Base-by-base conservation (phyloP, 2,113 vertebrate genomes). In the Pomatorhinus ruficollis region DNA sequence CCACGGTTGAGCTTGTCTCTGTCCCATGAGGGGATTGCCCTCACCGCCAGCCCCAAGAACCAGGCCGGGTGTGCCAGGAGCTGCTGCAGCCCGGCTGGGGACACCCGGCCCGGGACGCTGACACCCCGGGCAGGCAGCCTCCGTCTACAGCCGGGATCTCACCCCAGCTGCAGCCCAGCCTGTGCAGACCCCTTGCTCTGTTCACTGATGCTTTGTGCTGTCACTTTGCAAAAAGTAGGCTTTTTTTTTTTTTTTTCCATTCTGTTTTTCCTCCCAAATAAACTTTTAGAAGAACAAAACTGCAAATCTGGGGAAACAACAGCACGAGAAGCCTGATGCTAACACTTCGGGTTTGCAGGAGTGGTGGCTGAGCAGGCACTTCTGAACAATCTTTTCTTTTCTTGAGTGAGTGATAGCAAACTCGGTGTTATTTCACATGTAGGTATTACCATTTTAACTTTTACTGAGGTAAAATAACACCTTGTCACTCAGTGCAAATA, bases 391-490 rank as follows among this genome's bases (percentile, higher is more conserved):
- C 97, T 93, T 97, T 97, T 95, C 97, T 97, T 97, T 94, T 96
- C 93, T 97, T 96, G 94, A 91, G 33, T 94, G 97, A 97, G 93
- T 93, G 98, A 98, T 97, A 97, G 98, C 97, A 98, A 98, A 98
- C 98, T 97, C 91, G 57, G 97, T 97, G 97, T 97, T 97, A 97
- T 98, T 98, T 98, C 50, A 64, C 98, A 98, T 95, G 97, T 98
- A 98, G 98, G 98, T 98, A 98, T 98, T 98, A 98, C 98, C 98
- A 92, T 97, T 98, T 99, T 98, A 98, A 98, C 98, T 98, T 98
- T 98, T 97, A 96, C 98, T 44, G 98, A 98, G 98, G 98, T 99
- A 99, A 99, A 99, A 99, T 99, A 99, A 98, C 98, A 98, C 98
- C 98, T 98, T 99, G 99, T 99, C 99, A 98, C 98, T 99, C 98